Evolutionary conservation across 2,888 invertebrate species (phyloP), one percentile per base, ranked within the genome.

Genomic region (Protophormia terraenovae): DNA sequence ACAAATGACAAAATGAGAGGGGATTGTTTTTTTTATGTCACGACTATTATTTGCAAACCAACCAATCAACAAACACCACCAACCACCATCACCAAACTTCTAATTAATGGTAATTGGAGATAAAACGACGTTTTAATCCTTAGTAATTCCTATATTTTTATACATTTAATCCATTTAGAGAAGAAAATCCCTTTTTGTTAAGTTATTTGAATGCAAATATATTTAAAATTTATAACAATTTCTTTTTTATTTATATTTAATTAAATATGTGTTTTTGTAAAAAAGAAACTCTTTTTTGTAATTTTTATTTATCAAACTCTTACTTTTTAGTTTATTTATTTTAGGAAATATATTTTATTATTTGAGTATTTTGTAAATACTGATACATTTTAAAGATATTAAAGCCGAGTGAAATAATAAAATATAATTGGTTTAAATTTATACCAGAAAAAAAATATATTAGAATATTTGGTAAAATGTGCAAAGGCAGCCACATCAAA

Each of bases 71-170:
- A 35, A 67, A 47, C 83, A 80, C 60, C 83, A 78, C 29, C 79
- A 72, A 86, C 71, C 64, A 47, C 47, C 82, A 76, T 62, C 82
- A 71, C 38, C 62, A 78, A 78, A 85, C 38, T 66, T 71, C 58
- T 78, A 71, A 58, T 60, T 29, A 55, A 75, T 79, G 78, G 78
- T 79, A 85, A 82, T 85, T 85, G 85, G 85, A 85, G 85, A 85
- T 85, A 71, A 62, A 71, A 32, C 84, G 84, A 78, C 82, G 78
- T 79, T 58, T 27, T 75, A 77, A 82, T 78, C 82, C 82, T 71
- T 66, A 75, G 50, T 50, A 75, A 79, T 71, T 85, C 85, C 85
- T 50, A 6, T n/a, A n/a, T 8, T 71, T 55, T 53, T 62, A 53
- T 55, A 38, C 22, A 45, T 84, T 32, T 62, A 75, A 71, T 69